Evolutionary conservation across 53 echinoderm and acorn worm species (phyloP), one percentile per base, ranked within the genome.

Genomic region (Crossaster papposus): DNA sequence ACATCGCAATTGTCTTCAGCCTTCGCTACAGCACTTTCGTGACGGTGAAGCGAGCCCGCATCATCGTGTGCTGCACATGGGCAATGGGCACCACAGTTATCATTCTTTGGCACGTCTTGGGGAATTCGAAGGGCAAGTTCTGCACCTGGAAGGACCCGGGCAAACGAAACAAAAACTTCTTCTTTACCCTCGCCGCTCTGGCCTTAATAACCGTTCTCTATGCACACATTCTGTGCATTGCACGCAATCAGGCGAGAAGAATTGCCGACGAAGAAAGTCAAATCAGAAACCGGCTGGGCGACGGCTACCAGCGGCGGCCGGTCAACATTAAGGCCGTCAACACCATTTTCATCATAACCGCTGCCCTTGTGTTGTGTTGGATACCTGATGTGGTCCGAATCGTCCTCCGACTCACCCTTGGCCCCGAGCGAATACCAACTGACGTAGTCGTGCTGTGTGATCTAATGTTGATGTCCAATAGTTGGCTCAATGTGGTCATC

Each of bases 1-100:
- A 83, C 34, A 78, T 90, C 52, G 91, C 91, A 38, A 83, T 90
- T 51, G 77, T 78, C 65, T 38, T 51, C 64, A 77, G 77, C 14
- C 84, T 90, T 10, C 91, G 79, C 7, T 90, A 90, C 30, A 17
- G 0, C 12, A 34, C 50, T 8, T 30, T 90, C 52, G 63, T 90
- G 37, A 90, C 91, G 13, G 33, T 50, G 5, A 77, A 17, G 34
- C 83, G 91, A n/a, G 79, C 91, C n/a, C 38, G 68, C 23, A 28
- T 51, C 30, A 65, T 90, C 24, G 44, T 90, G 77, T 76, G 77
- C 37, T 22, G 18, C 36, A 76, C 77, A 36, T 76, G 77, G 77
- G 37, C n/a, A 14, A 14, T 76, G 22, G 38, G 11, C 22, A 20
- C 3, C 37, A 11, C 37, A 12, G 36, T 36, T 22, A 17, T 35